phyloP scores from a whole-genome alignment of 1,140 invertebrate genomes.

The Melanaphis sacchari region DNA sequence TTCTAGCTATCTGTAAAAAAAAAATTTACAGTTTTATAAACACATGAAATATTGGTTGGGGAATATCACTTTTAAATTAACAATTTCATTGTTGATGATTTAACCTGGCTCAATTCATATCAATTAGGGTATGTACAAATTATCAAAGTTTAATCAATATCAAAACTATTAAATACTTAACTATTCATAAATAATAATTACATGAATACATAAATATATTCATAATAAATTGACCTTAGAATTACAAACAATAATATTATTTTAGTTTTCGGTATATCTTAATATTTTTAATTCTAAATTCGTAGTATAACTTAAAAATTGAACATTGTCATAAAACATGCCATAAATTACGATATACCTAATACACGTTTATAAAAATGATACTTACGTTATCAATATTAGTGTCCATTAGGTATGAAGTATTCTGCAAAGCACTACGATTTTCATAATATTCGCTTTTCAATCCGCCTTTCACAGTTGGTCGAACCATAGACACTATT shows the following conservation, averaged over 20 bases:
- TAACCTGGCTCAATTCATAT: too few relatives aligned
- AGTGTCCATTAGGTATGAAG: background rate
- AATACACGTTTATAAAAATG: background rate
- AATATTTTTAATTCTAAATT: background rate
- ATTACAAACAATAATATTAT: background rate
- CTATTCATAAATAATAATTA: background rate
- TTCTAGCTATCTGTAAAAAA: too few relatives aligned
- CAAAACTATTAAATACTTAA: background rate
- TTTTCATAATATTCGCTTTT: background rate
- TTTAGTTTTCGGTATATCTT: background rate
- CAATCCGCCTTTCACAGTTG: background rate
- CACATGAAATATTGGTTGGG: too few relatives aligned
- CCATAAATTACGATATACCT: background rate
- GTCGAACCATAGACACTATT: conserved; percentile 81
- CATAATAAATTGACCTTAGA: background rate
- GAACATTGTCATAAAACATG: background rate
- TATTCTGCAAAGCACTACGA: background rate
- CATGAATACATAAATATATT: background rate
- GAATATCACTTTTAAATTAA: too few relatives aligned
- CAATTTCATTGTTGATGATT: too few relatives aligned
- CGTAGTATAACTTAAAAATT: background rate
- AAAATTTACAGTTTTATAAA: too few relatives aligned
- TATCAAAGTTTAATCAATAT: background rate
- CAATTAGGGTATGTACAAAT: too few relatives aligned
- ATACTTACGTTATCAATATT: background rate